A percentile compares a stretch with the other conserved stretches of the same genome.
Conservation (phyloP, 1,140 invertebrate species). For the Bombus cullumanus region DNA sequence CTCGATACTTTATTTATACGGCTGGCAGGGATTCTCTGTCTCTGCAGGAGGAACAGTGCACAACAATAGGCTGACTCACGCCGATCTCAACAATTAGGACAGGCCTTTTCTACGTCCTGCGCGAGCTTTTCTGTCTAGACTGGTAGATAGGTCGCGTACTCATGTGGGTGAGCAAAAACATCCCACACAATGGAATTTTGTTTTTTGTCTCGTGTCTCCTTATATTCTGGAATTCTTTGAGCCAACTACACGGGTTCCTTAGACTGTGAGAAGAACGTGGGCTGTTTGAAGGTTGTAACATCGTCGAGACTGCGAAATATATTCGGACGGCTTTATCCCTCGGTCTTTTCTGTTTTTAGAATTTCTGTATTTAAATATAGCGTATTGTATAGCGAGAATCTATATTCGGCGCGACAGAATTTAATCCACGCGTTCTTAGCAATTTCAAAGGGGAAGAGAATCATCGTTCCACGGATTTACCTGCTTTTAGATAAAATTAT, state of each 20-base stretch:
- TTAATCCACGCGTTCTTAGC: too few species aligned
- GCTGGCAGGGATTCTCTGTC: not conserved
- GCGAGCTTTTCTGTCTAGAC: conserved; percentile 6
- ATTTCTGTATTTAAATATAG: too few species aligned
- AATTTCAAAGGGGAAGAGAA: too few species aligned
- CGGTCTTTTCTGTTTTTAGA: too few species aligned
- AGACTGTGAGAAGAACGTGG: too few species aligned
- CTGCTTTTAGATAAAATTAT: too few species aligned
- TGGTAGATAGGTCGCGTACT: not conserved
- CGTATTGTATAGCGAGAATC: too few species aligned
- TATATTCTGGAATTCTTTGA: too few species aligned
- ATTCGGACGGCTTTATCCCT: too few species aligned
- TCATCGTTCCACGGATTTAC: too few species aligned
- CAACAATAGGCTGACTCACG: conserved; percentile 64
- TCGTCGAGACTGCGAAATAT: too few species aligned
- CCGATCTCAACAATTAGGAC: conserved; percentile 63
- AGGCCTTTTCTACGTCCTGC: conserved; percentile 30
- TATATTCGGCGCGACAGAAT: too few species aligned
- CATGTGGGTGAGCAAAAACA: not conserved
- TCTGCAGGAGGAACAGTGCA: conserved; percentile 1
- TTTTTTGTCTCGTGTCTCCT: not conserved
- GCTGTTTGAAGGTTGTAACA: conserved; percentile 6
- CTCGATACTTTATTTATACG: conserved; percentile 12
- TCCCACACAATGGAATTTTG: conserved; percentile 31
- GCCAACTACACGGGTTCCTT: not conserved